Percentiles rank a stretch among this genome's conserved stretches.
phyloP scores from a whole-genome alignment of 53 echinoderm and acorn worm species.

The Pentamera pediparva region DNA sequence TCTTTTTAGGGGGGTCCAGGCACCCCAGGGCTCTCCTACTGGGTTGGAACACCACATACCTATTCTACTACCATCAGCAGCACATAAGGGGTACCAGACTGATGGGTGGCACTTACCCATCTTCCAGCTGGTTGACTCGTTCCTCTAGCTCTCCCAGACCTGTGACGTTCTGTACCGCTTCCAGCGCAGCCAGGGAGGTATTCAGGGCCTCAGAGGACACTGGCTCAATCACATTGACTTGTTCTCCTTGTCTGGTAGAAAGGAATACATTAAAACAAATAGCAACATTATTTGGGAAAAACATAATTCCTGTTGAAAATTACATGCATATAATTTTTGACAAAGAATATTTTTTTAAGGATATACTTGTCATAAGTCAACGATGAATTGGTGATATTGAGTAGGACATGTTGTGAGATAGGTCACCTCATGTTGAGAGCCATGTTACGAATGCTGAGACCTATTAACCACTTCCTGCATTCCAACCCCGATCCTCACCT shows the following conservation, averaged over 20 bases:
- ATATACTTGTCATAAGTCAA: no score
- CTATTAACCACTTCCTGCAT: no score
- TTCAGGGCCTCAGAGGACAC: constrained; percentile 56
- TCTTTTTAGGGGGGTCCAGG: no score
- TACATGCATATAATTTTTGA: neutral
- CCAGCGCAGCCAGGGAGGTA: constrained; percentile 67
- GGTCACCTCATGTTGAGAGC: no score
- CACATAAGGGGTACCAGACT: no score
- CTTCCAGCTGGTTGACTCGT: neutral
- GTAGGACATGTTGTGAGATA: no score
- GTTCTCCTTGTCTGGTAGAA: constrained; percentile 28
- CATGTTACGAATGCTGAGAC: no score
- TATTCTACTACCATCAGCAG: no score
- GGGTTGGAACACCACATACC: no score
- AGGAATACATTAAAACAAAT: neutral
- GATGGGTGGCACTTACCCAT: neutral
- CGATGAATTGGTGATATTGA: no score
- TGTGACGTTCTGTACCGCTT: neutral
- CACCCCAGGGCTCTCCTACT: no score
- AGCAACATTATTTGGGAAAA: neutral
- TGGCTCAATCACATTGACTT: constrained; percentile 42
- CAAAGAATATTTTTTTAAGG: neutral
- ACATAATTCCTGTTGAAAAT: neutral
- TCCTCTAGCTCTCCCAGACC: neutral
- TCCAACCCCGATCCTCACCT: no score